Evolutionary conservation across 2,797 vertebrate species (phyloP).

Genomic region (Galago senegalensis): DNA sequence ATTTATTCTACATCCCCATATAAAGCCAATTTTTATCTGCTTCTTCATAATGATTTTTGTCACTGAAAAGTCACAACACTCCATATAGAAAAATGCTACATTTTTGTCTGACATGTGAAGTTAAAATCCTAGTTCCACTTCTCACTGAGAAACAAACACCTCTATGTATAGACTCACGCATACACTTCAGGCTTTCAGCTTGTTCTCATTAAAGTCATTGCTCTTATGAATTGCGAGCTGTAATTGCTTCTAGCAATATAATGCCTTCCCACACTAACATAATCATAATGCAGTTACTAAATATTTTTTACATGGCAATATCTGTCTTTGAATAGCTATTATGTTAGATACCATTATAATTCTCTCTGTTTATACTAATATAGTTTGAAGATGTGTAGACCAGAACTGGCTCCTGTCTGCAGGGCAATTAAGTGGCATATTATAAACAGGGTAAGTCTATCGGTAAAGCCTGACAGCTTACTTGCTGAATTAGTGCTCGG

Average conservation of each 20-base stretch:
- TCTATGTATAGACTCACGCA: not conserved
- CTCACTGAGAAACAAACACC: not conserved
- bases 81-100: not conserved
- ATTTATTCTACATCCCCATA: not conserved
- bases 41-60: not conserved
- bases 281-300: constrained; percentile 80
- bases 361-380: constrained; percentile 64
- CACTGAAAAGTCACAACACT: constrained; percentile 15
- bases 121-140: not conserved
- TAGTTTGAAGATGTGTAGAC: constrained; percentile 56
- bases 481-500: constrained; percentile 41
- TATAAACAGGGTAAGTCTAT: constrained; percentile 57
- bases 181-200: constrained; percentile 14
- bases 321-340: constrained; percentile 75
- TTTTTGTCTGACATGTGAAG: not conserved
- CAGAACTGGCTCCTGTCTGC: constrained; percentile 62
- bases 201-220: constrained; percentile 63
- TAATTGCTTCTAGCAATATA: constrained; percentile 81
- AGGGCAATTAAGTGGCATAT: constrained; percentile 74
- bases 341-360: constrained; percentile 56
- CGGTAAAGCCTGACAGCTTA: constrained; percentile 38
- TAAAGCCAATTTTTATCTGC: not conserved
- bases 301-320: constrained; percentile 81
- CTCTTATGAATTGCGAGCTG: constrained; percentile 67
- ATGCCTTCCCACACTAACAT: constrained; percentile 70